Percentiles rank a stretch among this genome's conserved stretches.
These are phyloP conservation scores for Tachina lurida DNA, from an alignment of 2,888 invertebrate species.

Conservation along the genomic window DNA sequence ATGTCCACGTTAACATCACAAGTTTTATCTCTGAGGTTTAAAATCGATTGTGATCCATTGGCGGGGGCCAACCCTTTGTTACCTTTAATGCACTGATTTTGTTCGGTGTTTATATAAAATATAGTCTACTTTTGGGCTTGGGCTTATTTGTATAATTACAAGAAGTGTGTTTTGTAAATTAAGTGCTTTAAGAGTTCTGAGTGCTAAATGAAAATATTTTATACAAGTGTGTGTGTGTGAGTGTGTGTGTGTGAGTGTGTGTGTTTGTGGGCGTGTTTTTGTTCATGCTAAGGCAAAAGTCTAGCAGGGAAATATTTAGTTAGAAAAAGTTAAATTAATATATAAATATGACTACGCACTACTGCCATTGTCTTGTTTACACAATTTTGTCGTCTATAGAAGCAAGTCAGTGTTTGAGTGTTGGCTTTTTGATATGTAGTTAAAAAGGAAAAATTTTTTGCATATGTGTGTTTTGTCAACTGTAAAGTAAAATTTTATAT, in stretches of 20 bases:
- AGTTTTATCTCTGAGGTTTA: too few species aligned
- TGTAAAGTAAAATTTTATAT: too few species aligned
- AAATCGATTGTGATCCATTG: too few species aligned
- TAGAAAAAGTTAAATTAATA: too few species aligned
- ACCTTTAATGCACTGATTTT: background rate
- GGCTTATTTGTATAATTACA: constrained; percentile 46
- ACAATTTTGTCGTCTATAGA: constrained; percentile 13
- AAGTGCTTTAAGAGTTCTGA: constrained; percentile 49
- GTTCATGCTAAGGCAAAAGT: too few species aligned
- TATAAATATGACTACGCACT: too few species aligned
- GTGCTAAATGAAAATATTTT: background rate
- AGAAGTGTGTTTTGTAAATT: constrained; percentile 58
- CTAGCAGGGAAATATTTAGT: too few species aligned
- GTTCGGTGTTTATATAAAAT: background rate
- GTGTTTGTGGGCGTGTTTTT: too few species aligned
- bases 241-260: background rate
- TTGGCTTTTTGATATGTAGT: constrained; percentile 46
- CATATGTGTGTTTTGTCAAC: background rate
- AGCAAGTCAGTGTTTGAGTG: constrained; percentile 46
- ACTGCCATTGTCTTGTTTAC: background rate
- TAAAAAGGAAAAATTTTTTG: constrained; percentile 11
- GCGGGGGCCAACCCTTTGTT: too few species aligned
- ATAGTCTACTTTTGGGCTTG: background rate
- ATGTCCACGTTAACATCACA: too few species aligned
- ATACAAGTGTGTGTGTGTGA: background rate